phyloP scores from a whole-genome alignment of 1,140 invertebrate species.

The Ooceraea biroi region DNA sequence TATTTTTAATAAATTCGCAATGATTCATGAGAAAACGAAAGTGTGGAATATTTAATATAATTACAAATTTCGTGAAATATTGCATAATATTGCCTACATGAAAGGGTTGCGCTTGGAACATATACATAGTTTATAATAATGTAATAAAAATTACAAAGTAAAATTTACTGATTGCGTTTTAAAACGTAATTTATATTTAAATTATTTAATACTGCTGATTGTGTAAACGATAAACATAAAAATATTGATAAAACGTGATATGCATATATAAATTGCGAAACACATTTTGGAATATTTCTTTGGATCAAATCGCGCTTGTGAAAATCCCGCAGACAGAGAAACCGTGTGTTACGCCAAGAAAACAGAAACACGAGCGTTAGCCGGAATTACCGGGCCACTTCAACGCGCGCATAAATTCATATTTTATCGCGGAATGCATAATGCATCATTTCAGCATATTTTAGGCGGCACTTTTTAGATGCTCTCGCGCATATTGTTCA shows the following conservation, averaged over 20 bases:
- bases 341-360: conserved; percentile 48
- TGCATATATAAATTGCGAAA: conserved; percentile 7
- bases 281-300: conserved; percentile 37
- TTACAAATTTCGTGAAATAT: conserved; percentile 8
- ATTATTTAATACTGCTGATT: conserved; percentile 51
- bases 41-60: conserved; percentile 9
- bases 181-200: conserved; percentile 47
- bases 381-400: conserved; percentile 51
- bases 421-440: conserved; percentile 74
- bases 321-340: conserved; percentile 17
- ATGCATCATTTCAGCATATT: conserved; percentile 72
- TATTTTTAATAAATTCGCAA: too few relatives aligned
- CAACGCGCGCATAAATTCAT: conserved; percentile 73
- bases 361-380: conserved; percentile 58
- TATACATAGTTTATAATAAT: conserved; percentile 43
- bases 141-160: conserved; percentile 47
- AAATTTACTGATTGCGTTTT: conserved; percentile 48
- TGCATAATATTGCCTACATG: neutral
- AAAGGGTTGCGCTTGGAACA: conserved; percentile 2
- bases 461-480: conserved; percentile 67
- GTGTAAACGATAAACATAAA: neutral
- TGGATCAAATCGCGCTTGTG: neutral
- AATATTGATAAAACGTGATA: conserved; percentile 37
- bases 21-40: neutral
- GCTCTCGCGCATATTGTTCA: conserved; percentile 66